These are phyloP conservation scores for Ispidina picta DNA, from an alignment of 2,797 vertebrate genomes.

Conservation along the genomic window DNA sequence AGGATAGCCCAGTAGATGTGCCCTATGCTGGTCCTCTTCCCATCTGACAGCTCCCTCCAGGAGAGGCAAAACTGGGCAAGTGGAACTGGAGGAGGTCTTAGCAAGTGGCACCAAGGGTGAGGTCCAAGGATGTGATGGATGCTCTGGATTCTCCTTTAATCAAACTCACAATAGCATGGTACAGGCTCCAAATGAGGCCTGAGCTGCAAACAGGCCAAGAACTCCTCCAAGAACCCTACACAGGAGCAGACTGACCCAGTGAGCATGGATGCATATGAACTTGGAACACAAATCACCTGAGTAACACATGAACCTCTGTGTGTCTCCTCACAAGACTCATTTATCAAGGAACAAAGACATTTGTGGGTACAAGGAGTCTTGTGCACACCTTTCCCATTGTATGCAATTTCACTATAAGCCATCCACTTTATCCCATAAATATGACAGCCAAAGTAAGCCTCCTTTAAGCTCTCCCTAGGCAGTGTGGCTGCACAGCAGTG, in stretches of 20 bases:
- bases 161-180: neutral
- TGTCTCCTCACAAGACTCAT: neutral
- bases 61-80: neutral
- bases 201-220: neutral
- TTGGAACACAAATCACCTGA: neutral
- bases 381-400: neutral
- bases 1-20: neutral
- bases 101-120: neutral
- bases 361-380: neutral
- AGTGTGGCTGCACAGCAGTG: neutral
- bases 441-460: too few species aligned
- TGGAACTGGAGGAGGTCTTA: neutral
- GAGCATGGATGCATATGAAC: neutral
- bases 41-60: neutral
- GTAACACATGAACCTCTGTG: neutral
- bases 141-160: neutral
- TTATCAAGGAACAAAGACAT: neutral
- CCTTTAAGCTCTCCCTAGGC: neutral
- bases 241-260: neutral
- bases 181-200: neutral
- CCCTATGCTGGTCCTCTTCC: neutral
- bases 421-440: neutral
- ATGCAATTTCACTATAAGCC: neutral
- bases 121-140: neutral
- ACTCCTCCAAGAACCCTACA: neutral